Percentiles rank a stretch among this genome's conserved stretches.
These are phyloP conservation scores for Panulirus ornatus DNA, from an alignment of 1,140 invertebrate genomes.

Conservation along the genomic window DNA sequence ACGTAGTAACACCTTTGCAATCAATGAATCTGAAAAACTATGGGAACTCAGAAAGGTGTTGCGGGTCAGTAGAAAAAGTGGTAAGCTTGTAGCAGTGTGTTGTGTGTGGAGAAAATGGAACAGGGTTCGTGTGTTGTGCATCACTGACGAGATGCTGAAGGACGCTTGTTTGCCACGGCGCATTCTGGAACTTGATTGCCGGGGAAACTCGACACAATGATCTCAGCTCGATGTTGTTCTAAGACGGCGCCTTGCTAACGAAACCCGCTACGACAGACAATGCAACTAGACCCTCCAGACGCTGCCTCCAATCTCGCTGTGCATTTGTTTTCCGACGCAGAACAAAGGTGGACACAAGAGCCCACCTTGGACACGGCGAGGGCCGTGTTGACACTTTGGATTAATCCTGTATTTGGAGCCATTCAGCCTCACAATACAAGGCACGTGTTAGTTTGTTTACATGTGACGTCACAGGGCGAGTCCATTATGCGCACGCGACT, in stretches of 20 bases:
- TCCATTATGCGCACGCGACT: neutral
- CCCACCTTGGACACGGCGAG: neutral
- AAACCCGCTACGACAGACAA: neutral
- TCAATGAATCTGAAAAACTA: no score
- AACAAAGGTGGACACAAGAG: neutral
- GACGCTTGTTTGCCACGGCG: neutral
- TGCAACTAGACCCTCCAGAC: neutral
- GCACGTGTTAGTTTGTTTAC: constrained; percentile 33
- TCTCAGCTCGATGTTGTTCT: neutral
- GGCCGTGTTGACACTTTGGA: constrained; percentile 18
- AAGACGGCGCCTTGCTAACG: neutral
- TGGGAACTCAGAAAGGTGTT: no score
- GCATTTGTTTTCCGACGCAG: neutral
- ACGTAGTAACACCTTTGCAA: no score
- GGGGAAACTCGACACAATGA: constrained; percentile 1
- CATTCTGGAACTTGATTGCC: neutral
- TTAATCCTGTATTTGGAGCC: constrained; percentile 19
- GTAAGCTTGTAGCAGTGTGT: no score
- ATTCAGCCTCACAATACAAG: constrained; percentile 22
- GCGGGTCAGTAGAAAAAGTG: no score
- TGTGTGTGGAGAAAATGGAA: no score
- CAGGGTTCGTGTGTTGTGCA: no score
- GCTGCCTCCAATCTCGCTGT: neutral
- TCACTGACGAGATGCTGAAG: no score
- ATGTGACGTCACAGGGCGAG: constrained; percentile 28